These are phyloP conservation scores for Cairina moschata DNA, from an alignment of 2,113 vertebrate species.

Conservation along the genomic window DNA sequence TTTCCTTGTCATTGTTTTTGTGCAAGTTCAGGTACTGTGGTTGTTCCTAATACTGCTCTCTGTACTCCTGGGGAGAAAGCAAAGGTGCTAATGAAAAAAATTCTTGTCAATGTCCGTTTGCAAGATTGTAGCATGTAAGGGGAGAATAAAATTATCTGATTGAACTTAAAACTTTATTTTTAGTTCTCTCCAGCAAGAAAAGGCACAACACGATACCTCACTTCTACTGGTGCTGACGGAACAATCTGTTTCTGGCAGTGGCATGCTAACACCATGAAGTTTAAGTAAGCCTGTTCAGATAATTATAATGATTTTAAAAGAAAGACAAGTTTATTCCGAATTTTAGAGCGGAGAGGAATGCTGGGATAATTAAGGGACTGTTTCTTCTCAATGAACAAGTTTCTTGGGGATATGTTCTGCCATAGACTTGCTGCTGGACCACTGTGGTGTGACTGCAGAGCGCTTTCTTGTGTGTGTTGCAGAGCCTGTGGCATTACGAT, in stretches of 20 bases:
- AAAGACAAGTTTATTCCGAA: background rate
- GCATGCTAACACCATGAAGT: constrained; percentile 92
- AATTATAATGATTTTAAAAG: background rate
- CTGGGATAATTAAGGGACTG: background rate
- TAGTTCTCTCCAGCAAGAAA: constrained; percentile 93
- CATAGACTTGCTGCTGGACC: background rate
- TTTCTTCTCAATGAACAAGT: background rate
- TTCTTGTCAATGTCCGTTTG: background rate
- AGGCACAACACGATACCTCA: constrained; percentile 91
- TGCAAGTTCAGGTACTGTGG: background rate
- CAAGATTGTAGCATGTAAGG: background rate
- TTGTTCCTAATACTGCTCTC: background rate
- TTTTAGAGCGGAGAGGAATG: background rate
- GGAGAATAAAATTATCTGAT: background rate
- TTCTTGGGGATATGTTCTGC: background rate
- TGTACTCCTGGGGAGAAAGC: background rate
- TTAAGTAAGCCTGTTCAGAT: constrained; percentile 83
- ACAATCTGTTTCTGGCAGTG: constrained; percentile 99
- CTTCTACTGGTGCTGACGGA: constrained; percentile 96
- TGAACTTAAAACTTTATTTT: constrained; percentile 49
- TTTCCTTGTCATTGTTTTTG: background rate
- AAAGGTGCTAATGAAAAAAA: background rate
- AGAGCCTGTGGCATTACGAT: accelerated
- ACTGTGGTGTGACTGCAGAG: background rate
- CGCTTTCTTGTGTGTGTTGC: accelerated